Conservation (phyloP, 2,888 invertebrate genomes). For the Chalcis sispes region DNA sequence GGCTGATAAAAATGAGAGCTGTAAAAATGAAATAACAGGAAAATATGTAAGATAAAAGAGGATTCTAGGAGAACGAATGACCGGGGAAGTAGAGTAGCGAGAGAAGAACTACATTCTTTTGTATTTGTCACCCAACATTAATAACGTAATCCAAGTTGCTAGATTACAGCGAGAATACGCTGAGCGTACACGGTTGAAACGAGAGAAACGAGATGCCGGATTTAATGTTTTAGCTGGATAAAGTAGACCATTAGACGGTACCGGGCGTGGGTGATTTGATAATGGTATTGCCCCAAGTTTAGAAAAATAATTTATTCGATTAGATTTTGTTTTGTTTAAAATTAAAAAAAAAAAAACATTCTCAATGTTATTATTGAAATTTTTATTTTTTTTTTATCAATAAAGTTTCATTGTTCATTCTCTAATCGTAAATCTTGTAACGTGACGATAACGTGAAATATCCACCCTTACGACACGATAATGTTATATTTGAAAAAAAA, state of each 20-base stretch:
- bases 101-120: conserved; percentile 30
- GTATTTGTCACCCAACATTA: conserved; percentile 51
- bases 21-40: background rate
- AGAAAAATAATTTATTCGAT: conserved; percentile 15
- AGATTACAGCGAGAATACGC: conserved; percentile 30
- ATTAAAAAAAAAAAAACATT: too few species aligned
- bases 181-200: conserved; percentile 4
- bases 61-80: conserved; percentile 29
- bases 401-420: too few species aligned
- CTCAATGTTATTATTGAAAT: too few species aligned
- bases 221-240: conserved; percentile 52
- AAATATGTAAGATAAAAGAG: conserved; percentile 17
- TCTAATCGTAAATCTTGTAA: too few species aligned
- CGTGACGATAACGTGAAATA: too few species aligned
- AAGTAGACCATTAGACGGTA: conserved; percentile 52
- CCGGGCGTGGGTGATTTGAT: conserved; percentile 54
- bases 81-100: background rate
- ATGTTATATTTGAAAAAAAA: too few species aligned
- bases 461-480: too few species aligned
- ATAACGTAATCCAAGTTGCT: conserved; percentile 40
- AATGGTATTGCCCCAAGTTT: conserved; percentile 29
- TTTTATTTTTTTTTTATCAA: too few species aligned
- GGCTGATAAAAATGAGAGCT: background rate
- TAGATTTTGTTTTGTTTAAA: too few species aligned
- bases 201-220: conserved; percentile 44